Evolutionary conservation across 1,140 invertebrate species (phyloP).

Genomic region (Habropoda laboriosa): DNA sequence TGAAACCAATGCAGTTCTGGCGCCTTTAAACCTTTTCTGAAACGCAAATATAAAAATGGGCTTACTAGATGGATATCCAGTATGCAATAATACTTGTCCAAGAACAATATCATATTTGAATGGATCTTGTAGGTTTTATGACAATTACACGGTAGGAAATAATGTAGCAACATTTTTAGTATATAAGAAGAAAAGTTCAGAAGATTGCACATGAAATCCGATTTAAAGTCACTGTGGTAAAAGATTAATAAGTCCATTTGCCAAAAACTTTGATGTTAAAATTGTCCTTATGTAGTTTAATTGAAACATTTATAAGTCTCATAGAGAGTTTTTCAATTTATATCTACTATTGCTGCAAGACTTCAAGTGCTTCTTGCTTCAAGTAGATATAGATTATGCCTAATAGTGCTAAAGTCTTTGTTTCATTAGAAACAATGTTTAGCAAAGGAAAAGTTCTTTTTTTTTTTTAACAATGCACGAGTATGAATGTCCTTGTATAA

Average conservation of each 20-base stretch:
- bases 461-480: slow-evolving; percentile 14
- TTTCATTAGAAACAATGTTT: slow-evolving; percentile 32
- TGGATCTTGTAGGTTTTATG: slow-evolving; percentile 64
- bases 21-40: slow-evolving; percentile 63
- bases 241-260: slow-evolving; percentile 57
- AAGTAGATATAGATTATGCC: slow-evolving; percentile 34
- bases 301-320: slow-evolving; percentile 36
- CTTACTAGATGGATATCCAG: slow-evolving; percentile 54
- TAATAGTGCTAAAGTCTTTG: slow-evolving; percentile 21
- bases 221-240: slow-evolving; percentile 52
- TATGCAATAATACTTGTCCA: slow-evolving; percentile 41
- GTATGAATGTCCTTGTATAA: slow-evolving; percentile 29
- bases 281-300: slow-evolving; percentile 52
- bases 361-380: slow-evolving; percentile 21
- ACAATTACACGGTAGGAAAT: slow-evolving; percentile 60
- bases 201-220: slow-evolving; percentile 49
- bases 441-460: slow-evolving; percentile 24
- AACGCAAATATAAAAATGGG: slow-evolving; percentile 65
- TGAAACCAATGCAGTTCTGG: slow-evolving; percentile 42
- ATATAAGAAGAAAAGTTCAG: slow-evolving; percentile 56
- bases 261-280: slow-evolving; percentile 42
- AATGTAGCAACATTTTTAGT: slow-evolving; percentile 59
- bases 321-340: slow-evolving; percentile 41
- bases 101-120: slow-evolving; percentile 59
- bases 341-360: slow-evolving; percentile 42